These are phyloP conservation scores for Sesia bembeciformis DNA, from an alignment of 2,888 invertebrate genomes.

Conservation along the genomic window DNA sequence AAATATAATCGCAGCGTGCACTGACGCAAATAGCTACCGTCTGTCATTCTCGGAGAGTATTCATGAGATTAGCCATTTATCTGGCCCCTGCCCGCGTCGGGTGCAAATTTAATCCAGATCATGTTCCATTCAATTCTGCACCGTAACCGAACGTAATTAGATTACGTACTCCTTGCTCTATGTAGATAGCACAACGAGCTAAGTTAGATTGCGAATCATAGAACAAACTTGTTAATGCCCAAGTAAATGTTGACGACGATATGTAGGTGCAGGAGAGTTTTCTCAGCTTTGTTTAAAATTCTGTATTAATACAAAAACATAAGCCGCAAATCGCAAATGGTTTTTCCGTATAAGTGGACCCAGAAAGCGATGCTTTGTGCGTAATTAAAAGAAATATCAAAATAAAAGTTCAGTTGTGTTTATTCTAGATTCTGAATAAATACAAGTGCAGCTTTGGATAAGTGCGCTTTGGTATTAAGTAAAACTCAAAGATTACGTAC, in stretches of 20 bases:
- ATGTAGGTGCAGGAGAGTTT: too few species aligned
- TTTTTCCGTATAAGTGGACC: too few species aligned
- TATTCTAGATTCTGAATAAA: too few species aligned
- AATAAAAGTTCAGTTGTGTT: too few species aligned
- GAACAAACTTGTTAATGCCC: background rate
- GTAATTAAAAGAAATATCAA: too few species aligned
- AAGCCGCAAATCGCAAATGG: too few species aligned
- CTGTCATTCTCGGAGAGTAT: background rate
- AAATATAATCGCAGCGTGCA: background rate
- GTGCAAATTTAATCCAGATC: background rate
- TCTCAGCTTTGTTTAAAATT: too few species aligned
- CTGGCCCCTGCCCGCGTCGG: background rate
- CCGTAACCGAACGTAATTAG: background rate
- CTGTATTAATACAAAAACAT: too few species aligned
- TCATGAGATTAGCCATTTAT: conserved; percentile 2
- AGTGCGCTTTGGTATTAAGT: too few species aligned
- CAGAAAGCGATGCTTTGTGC: too few species aligned
- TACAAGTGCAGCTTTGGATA: too few species aligned
- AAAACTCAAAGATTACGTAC: too few species aligned
- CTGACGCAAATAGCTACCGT: background rate
- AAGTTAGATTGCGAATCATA: background rate
- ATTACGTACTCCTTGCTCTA: background rate
- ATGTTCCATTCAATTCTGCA: background rate
- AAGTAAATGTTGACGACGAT: background rate
- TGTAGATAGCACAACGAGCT: background rate